A percentile compares a stretch with the other conserved stretches of the same genome.
phyloP scores from a whole-genome alignment of 1,140 invertebrate species.

The Heliconius hermathena region DNA sequence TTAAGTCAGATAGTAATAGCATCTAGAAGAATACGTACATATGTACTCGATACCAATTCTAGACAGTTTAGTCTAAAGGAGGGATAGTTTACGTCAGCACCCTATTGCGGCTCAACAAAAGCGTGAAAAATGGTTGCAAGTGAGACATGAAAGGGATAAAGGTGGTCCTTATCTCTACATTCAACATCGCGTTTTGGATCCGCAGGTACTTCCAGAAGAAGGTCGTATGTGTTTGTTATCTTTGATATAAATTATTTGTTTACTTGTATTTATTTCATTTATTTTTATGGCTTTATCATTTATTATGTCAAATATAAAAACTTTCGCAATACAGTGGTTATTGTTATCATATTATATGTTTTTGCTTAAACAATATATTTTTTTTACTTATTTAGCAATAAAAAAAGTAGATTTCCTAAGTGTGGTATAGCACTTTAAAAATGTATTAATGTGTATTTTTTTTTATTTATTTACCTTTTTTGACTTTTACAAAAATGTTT shows the following conservation, averaged over 20 bases:
- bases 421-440: too few relatives aligned
- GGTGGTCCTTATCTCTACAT: constrained; percentile 60
- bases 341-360: not conserved
- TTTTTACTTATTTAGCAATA: too few relatives aligned
- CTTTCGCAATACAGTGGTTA: not conserved
- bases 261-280: not conserved
- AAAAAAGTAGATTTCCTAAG: too few relatives aligned
- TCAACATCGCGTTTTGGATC: constrained; percentile 41
- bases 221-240: constrained; percentile 1
- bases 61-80: constrained; percentile 12
- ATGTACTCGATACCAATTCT: constrained; percentile 15
- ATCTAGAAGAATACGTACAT: not conserved
- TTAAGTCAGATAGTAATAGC: too few relatives aligned
- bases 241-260: constrained; percentile 2
- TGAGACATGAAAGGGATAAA: constrained; percentile 64
- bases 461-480: too few relatives aligned
- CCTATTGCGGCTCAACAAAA: constrained; percentile 59
- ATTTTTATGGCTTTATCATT: not conserved
- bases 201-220: constrained; percentile 7
- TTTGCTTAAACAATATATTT: too few relatives aligned
- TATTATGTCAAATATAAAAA: not conserved
- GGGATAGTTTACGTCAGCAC: constrained; percentile 53
- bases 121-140: constrained; percentile 65
- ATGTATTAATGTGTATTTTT: too few relatives aligned
- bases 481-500: too few relatives aligned